Base-by-base conservation (phyloP, 2,888 invertebrate species). In the Cheilosia vulpina region DNA sequence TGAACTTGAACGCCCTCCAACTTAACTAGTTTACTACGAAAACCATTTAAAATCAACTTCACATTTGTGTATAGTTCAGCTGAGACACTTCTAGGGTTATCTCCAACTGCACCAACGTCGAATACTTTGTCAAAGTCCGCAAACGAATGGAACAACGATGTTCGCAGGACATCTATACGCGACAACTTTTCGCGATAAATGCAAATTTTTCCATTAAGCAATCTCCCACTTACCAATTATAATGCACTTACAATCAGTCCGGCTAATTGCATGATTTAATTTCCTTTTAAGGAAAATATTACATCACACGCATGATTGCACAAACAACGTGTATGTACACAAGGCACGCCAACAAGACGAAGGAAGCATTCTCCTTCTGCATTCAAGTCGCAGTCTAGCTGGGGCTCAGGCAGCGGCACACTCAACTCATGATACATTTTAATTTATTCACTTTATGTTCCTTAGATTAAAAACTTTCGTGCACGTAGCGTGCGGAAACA, bases 181-280 rank as follows among this genome's bases (percentile, higher is more conserved):
- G 47, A 75, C 38, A 38, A 65, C 52, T 53, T 50, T 50, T 76
- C 27, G 17, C 38, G 65, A 75, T 75, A 80, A 43, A 41, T 21
- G 53, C 53, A 58, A 69, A 72, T 72, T 72, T 60, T 77, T 77
- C 85, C 76, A 85, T 85, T 85, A 85, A 77, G 71, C 80, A 77
- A 77, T 81, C 85, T 81, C 72, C 57, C 62, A 66, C 66, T 80
- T 71, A 57, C 60, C 80, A 76, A 76, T 85, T 85, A 77, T 58
- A 80, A 85, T 77, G 76, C 81, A 85, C 81, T 85, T 50, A 71
- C 81, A 85, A 85, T 85, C 85, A 72, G 85, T 68, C 80, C 81
- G 71, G 76, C 85, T 85, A 85, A 85, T 85, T 85, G 85, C 85
- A 85, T 85, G 81, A 85, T 85, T 85, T 85, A 85, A 81, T 85